phyloP scores from a whole-genome alignment of 2,888 invertebrate genomes.

The Melipona beecheii region DNA sequence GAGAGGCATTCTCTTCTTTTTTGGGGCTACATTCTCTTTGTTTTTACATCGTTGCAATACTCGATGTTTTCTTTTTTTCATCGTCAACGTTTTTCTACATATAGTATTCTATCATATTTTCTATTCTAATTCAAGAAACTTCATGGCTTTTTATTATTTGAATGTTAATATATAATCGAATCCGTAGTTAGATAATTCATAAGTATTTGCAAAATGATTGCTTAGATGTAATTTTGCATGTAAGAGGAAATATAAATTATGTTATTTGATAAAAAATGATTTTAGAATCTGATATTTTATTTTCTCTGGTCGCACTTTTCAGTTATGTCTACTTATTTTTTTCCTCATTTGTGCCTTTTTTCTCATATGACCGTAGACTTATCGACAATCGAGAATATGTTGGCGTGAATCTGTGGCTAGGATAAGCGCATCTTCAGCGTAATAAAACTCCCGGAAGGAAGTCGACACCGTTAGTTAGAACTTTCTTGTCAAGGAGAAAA shows the following conservation, averaged over 20 bases:
- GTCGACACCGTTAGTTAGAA: slow-evolving; percentile 56
- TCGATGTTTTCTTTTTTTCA: slow-evolving; percentile 19
- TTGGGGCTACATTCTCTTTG: slow-evolving; percentile 54
- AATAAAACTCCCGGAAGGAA: slow-evolving; percentile 63
- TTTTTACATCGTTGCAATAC: slow-evolving; percentile 48
- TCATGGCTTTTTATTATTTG: background rate
- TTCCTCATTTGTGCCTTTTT: slow-evolving; percentile 12
- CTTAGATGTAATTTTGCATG: too few species aligned
- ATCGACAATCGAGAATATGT: slow-evolving; percentile 63
- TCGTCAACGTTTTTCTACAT: slow-evolving; percentile 4
- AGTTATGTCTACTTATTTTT: slow-evolving; percentile 36
- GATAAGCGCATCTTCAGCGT: slow-evolving; percentile 65
- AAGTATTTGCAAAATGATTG: background rate
- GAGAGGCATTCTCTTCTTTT: slow-evolving; percentile 61
- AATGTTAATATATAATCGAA: background rate
- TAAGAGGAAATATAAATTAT: slow-evolving; percentile 6
- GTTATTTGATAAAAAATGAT: slow-evolving; percentile 18
- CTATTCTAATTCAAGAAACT: background rate
- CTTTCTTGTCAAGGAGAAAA: slow-evolving; percentile 46
- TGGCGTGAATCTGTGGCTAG: slow-evolving; percentile 66
- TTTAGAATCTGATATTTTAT: background rate
- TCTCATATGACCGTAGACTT: slow-evolving; percentile 51
- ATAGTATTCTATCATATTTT: background rate
- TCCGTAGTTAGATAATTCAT: background rate
- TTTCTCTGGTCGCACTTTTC: background rate